phyloP scores from a whole-genome alignment of 2,797 vertebrate genomes.

The Pseudocheirus occidentalis region DNA sequence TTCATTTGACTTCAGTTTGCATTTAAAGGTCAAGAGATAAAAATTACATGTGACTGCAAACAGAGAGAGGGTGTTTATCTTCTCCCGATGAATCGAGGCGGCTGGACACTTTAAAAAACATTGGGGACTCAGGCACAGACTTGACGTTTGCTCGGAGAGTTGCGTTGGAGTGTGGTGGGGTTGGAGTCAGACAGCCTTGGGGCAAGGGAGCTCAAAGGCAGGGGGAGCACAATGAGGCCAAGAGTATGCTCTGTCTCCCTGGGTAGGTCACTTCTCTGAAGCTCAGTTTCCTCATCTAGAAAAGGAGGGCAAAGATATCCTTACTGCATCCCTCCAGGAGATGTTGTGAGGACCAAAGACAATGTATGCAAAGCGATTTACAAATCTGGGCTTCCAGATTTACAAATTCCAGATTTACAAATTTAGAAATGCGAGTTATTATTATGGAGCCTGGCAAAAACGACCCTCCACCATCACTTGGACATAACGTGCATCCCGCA shows the following conservation, averaged over 20 bases:
- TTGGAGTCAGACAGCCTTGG: not conserved
- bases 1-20: constrained; percentile 90
- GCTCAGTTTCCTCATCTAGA: not conserved
- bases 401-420: not conserved
- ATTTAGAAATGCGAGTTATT: not conserved
- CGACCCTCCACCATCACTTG: not conserved
- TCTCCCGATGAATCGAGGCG: constrained; percentile 79
- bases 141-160: not conserved
- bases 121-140: constrained; percentile 65
- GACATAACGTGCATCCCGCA: not conserved
- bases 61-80: constrained; percentile 85
- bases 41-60: constrained; percentile 89
- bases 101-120: constrained; percentile 82
- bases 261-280: constrained; percentile 20
- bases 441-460: not conserved
- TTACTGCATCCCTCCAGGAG: not conserved
- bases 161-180: not conserved
- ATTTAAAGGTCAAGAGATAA: constrained; percentile 91
- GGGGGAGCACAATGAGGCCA: not conserved
- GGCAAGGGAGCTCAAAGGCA: not conserved
- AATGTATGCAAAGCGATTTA: not conserved
- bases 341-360: not conserved
- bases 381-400: not conserved
- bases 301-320: not conserved
- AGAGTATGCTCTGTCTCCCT: not conserved